Evolutionary conservation across 2,797 vertebrate species (phyloP), one percentile per base, ranked within the genome.

Genomic region (Epinephelus malabaricus): DNA sequence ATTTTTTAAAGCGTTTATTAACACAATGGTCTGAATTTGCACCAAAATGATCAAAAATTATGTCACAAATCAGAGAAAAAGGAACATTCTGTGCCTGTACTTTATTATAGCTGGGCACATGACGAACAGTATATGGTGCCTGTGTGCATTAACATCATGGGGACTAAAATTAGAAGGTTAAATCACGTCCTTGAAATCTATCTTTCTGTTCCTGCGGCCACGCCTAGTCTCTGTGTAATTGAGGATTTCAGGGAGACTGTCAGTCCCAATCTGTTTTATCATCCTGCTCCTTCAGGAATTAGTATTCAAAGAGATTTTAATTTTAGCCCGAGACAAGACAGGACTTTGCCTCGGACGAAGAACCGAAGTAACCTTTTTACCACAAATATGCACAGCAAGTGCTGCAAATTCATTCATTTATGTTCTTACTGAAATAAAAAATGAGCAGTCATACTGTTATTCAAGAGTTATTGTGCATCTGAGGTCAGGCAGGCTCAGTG

Each of bases 171-270:
- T 58, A 73, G 46, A 68, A 30, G 19, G 17, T 63, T 19, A 47
- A 47, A 53, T 61, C 13, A 11, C 53, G 83, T 79, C 69, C 82
- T 85, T 81, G 75, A 79, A 61, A 69, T 70, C 46, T 46, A 5
- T 45, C 50, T 69, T 3, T 60, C 15, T 63, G 21, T 40, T 63
- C 59, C 68, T 27, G 43, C 34, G 2, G 58, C 80, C 71, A 64
- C 18, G 14, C 69, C 84, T 68, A 46, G 17, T 65, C 45, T 38
- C n/a, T 25, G 58, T 55, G 53, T 60, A 72, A 59, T 56, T 67
- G 34, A 73, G 53, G 19, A 50, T 72, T 75, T 75, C 49, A 62
- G 50, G 21, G 15, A 65, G 19, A 63, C 70, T 43, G 65, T 40
- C 69, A 65, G n/a, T 74, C 67, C 50, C 65, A 74, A 55, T 76